Conservation (phyloP, 2,797 vertebrate species). For the Gadopsis bispinosus region DNA sequence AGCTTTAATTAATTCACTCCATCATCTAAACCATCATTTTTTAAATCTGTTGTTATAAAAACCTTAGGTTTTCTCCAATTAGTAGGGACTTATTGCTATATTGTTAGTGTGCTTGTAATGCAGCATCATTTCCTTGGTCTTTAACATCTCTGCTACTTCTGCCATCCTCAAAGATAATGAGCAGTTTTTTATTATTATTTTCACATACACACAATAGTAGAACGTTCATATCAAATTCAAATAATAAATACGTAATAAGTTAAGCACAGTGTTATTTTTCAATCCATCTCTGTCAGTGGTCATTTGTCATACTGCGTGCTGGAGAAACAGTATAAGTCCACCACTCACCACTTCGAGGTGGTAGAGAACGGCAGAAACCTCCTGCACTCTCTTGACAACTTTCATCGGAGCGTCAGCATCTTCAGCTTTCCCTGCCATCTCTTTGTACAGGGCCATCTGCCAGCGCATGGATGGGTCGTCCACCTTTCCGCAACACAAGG, state of each 20-base stretch:
- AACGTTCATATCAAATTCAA: not conserved
- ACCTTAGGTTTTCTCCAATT: not conserved
- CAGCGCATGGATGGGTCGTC: slow-evolving; percentile 94
- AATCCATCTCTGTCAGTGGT: not conserved
- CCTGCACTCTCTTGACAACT: slow-evolving; percentile 94
- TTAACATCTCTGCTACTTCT: not conserved
- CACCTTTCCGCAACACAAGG: slow-evolving; percentile 81
- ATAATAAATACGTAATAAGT: not conserved
- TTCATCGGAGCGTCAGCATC: slow-evolving; percentile 91
- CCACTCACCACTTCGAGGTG: slow-evolving; percentile 91
- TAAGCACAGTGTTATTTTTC: not conserved
- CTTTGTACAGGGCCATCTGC: slow-evolving; percentile 95
- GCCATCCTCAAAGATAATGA: not conserved
- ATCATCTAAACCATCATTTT: not conserved
- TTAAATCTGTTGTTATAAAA: not conserved
- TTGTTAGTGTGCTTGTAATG: not conserved
- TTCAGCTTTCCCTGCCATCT: slow-evolving; percentile 91
- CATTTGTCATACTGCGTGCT: not conserved
- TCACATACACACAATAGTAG: not conserved
- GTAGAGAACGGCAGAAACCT: slow-evolving; percentile 94
- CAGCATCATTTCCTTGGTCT: not conserved
- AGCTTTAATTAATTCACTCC: not conserved
- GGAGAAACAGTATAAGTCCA: not conserved
- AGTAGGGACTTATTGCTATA: not conserved
- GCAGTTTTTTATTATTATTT: not conserved